Evolutionary conservation across 2,888 invertebrate species (phyloP).

Genomic region (Synanthedon formicaeformis): DNA sequence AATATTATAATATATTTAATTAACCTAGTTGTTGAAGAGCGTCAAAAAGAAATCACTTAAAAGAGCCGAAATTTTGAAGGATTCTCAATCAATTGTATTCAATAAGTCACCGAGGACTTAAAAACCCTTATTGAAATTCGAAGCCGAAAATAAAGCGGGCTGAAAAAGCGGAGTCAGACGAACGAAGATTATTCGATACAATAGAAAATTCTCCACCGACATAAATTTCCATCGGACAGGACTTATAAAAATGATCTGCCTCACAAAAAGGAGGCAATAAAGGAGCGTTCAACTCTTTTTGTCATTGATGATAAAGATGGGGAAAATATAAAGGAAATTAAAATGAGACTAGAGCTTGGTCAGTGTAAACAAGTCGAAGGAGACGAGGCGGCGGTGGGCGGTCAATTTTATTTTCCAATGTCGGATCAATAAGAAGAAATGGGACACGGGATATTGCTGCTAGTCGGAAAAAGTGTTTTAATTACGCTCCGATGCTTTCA

Average conservation of each 20-base stretch:
- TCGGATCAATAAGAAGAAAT: slow-evolving; percentile 41
- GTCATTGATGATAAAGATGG: slow-evolving; percentile 35
- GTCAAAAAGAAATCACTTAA: not conserved
- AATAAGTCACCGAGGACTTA: not conserved
- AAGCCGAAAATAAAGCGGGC: not conserved
- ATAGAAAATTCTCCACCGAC: slow-evolving; percentile 16
- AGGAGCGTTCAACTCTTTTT: slow-evolving; percentile 28
- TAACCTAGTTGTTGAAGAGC: not conserved
- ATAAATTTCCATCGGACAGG: slow-evolving; percentile 10
- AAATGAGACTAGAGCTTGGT: slow-evolving; percentile 39
- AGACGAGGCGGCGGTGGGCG: slow-evolving; percentile 7
- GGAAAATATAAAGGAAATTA: slow-evolving; percentile 44
- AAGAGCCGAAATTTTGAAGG: not conserved
- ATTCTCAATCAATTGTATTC: not conserved
- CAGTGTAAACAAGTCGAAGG: slow-evolving; percentile 40
- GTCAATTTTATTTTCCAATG: slow-evolving; percentile 40
- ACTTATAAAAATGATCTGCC: slow-evolving; percentile 14
- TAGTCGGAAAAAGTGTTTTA: slow-evolving; percentile 39
- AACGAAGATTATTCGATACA: slow-evolving; percentile 15
- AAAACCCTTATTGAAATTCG: not conserved
- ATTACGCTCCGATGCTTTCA: slow-evolving; percentile 37
- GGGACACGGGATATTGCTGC: slow-evolving; percentile 49
- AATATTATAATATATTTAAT: too few relatives aligned
- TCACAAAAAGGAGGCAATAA: slow-evolving; percentile 26
- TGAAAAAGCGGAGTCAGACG: slow-evolving; percentile 3